phyloP scores from a whole-genome alignment of 2,113 vertebrate genomes.

The Cheirogaleus medius region DNA sequence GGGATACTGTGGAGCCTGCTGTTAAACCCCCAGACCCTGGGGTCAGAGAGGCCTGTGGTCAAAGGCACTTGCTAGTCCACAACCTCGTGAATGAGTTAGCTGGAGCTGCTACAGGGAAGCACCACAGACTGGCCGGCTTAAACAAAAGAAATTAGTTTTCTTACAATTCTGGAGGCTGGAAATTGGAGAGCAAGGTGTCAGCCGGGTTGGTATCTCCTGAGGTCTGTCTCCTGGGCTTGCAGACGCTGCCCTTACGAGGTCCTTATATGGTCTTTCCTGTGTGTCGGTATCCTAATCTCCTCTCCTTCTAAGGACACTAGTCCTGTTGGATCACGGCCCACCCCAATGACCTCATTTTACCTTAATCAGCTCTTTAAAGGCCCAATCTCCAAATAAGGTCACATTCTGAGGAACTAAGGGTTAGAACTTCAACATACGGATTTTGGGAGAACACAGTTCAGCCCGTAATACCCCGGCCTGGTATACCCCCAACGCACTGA shows the following conservation, averaged over 20 bases:
- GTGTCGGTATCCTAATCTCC: neutral
- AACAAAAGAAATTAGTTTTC: neutral
- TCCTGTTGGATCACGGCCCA: neutral
- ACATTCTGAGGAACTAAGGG: neutral
- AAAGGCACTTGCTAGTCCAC: rapidly evolving
- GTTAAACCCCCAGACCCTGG: neutral
- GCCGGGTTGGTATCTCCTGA: neutral
- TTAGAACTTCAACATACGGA: neutral
- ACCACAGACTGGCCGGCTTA: rapidly evolving
- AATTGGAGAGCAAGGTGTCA: neutral
- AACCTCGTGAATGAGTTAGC: rapidly evolving
- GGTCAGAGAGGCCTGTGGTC: neutral
- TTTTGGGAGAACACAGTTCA: neutral
- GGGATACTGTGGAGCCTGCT: rapidly evolving
- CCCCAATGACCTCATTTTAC: neutral
- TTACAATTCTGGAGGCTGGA: neutral
- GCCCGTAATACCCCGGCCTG: neutral
- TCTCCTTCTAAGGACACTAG: neutral
- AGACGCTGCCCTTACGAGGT: neutral
- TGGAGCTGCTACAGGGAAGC: rapidly evolving
- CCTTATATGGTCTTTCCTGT: neutral
- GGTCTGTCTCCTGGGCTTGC: neutral
- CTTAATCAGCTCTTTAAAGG: neutral
- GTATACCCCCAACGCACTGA: rapidly evolving
- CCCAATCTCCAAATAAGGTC: neutral